Base-by-base conservation (phyloP, 1,140 invertebrate species). In the Drosophila jambulina region DNA sequence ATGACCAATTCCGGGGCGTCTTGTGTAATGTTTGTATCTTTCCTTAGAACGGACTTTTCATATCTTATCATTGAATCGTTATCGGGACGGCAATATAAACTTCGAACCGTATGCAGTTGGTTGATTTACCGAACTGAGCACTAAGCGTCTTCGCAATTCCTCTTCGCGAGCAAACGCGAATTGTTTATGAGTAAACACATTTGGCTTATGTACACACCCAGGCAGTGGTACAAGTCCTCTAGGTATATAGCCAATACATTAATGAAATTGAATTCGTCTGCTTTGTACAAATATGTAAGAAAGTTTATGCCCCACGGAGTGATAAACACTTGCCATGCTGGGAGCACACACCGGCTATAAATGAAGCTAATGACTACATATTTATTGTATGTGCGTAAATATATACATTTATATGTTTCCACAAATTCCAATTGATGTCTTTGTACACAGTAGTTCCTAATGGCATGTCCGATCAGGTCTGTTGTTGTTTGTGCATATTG, bases 131-230 rank as follows among this genome's bases (percentile, higher is more conserved):
- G 23, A 56, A 51, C 49, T 51, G 27, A 51, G n/a, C 27, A 46
- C 67, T 70, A 42, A 70, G 42, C 53, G 67, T 34, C 67, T 70
- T 70, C 63, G 62, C 67, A 21, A 68, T 70, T 70, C 48, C 67
- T 38, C 53, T 56, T 70, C 48, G 21, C 67, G 67, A 68, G 48
- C 48, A 69, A 70, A 45, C 65, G 67, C 67, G 38, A 70, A 56
- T 56, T 70, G 67, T 68, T 68, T 70, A 54, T 70, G 61, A 49
- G 67, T 68, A 70, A 70, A 70, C 67, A 70, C 67, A 70, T 70
- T 68, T 62, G 48, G 63, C 25, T 42, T 46, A 56, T 25, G 53
- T 56, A 56, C 34, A 43, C 67, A 51, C 25, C 13, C 67, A 68
- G 17, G 67, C 63, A n/a, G 38, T 12, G 13, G 32, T 12, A 46